Conservation (phyloP, 2,888 invertebrate species). For the Pristionchus arcanus region DNA sequence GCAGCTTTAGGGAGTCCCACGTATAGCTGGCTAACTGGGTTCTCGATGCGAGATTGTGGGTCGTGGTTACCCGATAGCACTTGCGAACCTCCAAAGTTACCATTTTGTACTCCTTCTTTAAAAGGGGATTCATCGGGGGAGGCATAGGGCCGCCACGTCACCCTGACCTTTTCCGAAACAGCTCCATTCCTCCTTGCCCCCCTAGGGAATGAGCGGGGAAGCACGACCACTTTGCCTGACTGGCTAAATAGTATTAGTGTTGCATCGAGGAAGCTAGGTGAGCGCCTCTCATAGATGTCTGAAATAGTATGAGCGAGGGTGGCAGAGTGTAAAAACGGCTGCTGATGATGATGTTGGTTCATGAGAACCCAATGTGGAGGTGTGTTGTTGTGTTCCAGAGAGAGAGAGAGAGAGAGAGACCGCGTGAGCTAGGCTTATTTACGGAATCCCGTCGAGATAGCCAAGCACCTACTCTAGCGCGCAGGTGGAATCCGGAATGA, state of each 20-base stretch:
- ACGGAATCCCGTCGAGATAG: not conserved
- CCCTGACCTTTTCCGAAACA: not conserved
- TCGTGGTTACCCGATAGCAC: no score
- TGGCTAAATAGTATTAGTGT: no score
- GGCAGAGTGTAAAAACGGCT: not conserved
- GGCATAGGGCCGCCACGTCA: not conserved
- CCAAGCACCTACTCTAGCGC: not conserved
- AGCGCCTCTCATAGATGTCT: no score
- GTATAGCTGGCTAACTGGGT: no score
- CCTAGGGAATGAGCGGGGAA: not conserved
- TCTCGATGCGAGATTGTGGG: no score
- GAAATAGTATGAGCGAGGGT: not conserved
- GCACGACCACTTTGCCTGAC: no score
- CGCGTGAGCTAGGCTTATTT: not conserved
- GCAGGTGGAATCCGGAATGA: not conserved
- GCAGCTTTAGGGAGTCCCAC: no score
- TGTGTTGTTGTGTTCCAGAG: not conserved
- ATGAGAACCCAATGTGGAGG: not conserved
- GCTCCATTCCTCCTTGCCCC: not conserved
- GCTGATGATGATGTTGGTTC: not conserved
- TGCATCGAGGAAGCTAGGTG: no score
- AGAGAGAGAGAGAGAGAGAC: no score
- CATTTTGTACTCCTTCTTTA: no score
- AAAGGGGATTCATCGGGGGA: not conserved
- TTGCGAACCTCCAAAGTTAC: no score